Percentiles rank a stretch among this genome's conserved stretches.
Conservation (phyloP, 2,113 vertebrate species). For the Sorex araneus region DNA sequence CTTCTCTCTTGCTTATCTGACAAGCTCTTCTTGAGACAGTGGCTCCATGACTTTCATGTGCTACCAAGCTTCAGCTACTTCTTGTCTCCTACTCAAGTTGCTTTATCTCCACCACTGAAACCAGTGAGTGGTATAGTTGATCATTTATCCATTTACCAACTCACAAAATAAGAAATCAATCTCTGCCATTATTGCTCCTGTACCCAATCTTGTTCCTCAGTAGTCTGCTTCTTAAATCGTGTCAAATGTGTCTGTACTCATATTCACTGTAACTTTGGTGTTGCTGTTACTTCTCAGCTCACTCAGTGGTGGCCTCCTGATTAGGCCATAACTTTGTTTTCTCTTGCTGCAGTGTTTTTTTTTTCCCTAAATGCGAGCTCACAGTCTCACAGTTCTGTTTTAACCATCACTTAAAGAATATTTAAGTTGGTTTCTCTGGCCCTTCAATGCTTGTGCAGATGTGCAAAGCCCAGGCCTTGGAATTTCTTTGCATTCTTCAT, state of each 20-base stretch:
- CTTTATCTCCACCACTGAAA: too few species aligned
- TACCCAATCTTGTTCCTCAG: neutral
- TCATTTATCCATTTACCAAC: too few species aligned
- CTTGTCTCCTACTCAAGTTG: neutral
- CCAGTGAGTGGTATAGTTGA: too few species aligned
- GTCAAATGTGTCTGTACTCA: neutral
- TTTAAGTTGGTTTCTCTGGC: too few species aligned
- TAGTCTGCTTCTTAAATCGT: neutral
- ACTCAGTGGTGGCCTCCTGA: neutral
- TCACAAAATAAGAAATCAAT: neutral
- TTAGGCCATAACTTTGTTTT: neutral
- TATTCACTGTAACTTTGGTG: too few species aligned
- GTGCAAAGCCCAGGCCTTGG: neutral
- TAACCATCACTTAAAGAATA: neutral
- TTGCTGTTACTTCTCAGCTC: neutral
- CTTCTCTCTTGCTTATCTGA: too few species aligned
- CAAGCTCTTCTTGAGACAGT: too few species aligned
- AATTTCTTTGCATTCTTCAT: neutral
- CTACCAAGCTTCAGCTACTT: neutral
- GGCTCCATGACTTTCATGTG: neutral
- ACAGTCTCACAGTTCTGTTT: neutral
- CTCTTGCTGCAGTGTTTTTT: neutral
- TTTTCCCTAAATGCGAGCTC: neutral
- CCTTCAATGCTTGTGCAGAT: rapidly evolving
- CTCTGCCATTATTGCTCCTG: neutral